Evolutionary conservation across 2,888 invertebrate species (phyloP), one percentile per base, ranked within the genome.

Genomic region (Dromius quadrimaculatus): DNA sequence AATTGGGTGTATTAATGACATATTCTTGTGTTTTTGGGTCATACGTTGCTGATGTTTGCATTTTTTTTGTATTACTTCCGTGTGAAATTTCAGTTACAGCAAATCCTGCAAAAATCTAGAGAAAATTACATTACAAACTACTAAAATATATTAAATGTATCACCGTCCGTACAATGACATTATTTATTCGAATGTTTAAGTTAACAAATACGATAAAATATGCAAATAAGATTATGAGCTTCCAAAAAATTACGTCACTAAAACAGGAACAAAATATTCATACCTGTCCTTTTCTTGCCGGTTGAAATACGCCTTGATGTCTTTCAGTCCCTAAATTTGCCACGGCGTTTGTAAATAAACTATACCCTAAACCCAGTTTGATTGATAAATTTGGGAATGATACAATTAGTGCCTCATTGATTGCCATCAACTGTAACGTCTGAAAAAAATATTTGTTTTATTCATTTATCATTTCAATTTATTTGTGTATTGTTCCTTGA

Each of bases 11-110:
- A 81, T 97, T 89, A 8, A 98, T 86, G 68, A 97, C 85, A 83
- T 97, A 97, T 82, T 92, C 90, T 83, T 90, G 86, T 11, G 89
- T 88, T 32, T 83, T 81, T 0, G 89, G 86, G 81, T 97, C 94
- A 83, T 92, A 98, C 0, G 89, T 93, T 2, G 97, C 97, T 4
- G 90, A 93, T 0, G 97, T 97, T 76, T 93, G 88, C 89, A 97
- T 92, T 62, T 90, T 90, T 75, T 94, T 93, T 2, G 95, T 94
- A 83, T 98, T 97, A 32, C 95, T 95, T 0, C 98, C 98, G 83
- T 98, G 98, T 19, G 94, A 89, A 20, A 98, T 86, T 85, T 98
- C 98, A 0, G 98, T 98, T 73, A 98, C 83, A 0, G 94, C 93
- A 81, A 97, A 90, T 77, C 94, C 93, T 1, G 95, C 92, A 73